Base-by-base conservation (phyloP, 2,797 vertebrate species). In the Macrochelys suwanniensis region DNA sequence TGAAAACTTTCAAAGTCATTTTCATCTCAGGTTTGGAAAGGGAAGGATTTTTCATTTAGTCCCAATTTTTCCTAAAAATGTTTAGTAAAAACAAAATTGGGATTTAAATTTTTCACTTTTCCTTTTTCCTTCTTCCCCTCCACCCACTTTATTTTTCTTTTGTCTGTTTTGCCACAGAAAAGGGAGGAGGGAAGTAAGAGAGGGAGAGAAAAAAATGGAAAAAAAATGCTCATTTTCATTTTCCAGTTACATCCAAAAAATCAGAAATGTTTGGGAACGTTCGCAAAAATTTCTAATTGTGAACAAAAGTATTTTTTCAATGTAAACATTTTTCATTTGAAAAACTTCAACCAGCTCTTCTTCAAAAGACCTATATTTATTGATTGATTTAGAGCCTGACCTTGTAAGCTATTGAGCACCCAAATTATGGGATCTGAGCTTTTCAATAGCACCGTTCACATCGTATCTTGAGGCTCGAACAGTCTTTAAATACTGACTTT, bases 61-160 rank as follows among this genome's bases (percentile, higher is more conserved):
- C 71, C 0, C 3, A 6, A 16, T 6, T 10, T 10, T 17, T 0
- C 0, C 1, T 0, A 6, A 2, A 4, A 0, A 1, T 1, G 2
- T 33, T 65, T 33, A 25, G 85, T 7, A 17, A 47, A 15, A 68
- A 50, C 11, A 93, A 4, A 15, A 11, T 5, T 7, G 83, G 28
- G 12, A 83, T 8, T 42, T 15, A 31, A 53, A 79, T 74, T 74
- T 74, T 45, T 45, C n/a, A 42, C 21, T 59, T 42, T 80, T 33
- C 83, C 56, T 37, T 71, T 77, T 50, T 31, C 68, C 84, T 6
- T 4, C n/a, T 1, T 3, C 16, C 65, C 77, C 11, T 31, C 59
- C 1, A 31, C 51, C 33, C 4, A 0, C 7, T 17, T 74, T 4
- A 71, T 37, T 13, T 84, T 37, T 1, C 7, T 74, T 88, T 54